Evolutionary conservation across 2,888 invertebrate species (phyloP).

Genomic region (Cactoblastis cactorum): DNA sequence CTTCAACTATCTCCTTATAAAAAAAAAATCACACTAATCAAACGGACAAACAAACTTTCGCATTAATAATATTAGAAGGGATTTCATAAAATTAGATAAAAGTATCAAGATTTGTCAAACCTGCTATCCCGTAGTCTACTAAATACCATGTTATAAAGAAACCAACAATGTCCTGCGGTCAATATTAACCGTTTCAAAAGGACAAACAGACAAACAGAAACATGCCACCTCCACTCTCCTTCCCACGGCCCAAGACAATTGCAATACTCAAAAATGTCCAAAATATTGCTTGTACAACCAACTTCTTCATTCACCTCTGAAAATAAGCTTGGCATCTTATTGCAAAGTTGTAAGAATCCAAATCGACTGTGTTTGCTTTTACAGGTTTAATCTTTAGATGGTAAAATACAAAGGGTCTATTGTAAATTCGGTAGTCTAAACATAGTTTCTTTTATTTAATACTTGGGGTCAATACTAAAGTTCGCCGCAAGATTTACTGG

Average conservation of each 20-base stretch:
- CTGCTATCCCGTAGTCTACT: conserved; percentile 32
- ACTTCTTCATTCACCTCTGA: conserved; percentile 12
- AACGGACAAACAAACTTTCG: not conserved
- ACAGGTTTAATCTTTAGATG: conserved; percentile 17
- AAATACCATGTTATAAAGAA: conserved; percentile 67
- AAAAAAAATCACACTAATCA: no score
- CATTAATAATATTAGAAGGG: no score
- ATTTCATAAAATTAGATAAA: no score
- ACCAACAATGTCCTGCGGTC: conserved; percentile 60
- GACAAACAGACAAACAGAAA: conserved; percentile 27
- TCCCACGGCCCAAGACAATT: conserved; percentile 68
- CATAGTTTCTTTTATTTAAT: conserved; percentile 50
- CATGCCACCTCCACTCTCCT: conserved; percentile 36
- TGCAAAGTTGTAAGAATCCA: conserved; percentile 17
- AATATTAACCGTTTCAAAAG: conserved; percentile 50
- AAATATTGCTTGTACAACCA: conserved; percentile 45
- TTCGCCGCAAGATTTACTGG: conserved; percentile 36
- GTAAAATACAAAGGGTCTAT: conserved; percentile 32
- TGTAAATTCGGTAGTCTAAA: conserved; percentile 50
- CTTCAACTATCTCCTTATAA: no score
- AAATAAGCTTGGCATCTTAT: conserved; percentile 15
- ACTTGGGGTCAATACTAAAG: conserved; percentile 53
- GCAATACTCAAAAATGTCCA: conserved; percentile 41
- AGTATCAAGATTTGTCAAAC: conserved; percentile 41
- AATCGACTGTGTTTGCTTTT: conserved; percentile 15